A percentile compares a stretch with the other conserved stretches of the same genome.
phyloP scores from a whole-genome alignment of 2,797 vertebrate genomes.

The Hoplostethus mediterraneus region DNA sequence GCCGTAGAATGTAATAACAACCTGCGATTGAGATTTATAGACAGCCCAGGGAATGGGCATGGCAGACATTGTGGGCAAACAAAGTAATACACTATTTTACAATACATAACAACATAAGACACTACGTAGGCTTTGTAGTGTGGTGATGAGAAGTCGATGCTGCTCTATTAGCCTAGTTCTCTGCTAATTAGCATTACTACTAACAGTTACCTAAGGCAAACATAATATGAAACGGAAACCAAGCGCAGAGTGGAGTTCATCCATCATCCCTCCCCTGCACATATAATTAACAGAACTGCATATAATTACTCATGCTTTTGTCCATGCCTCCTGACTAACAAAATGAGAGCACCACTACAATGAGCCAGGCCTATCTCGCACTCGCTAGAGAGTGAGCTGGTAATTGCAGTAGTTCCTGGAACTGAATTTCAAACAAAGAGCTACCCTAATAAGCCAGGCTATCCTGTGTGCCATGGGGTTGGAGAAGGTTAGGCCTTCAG shows the following conservation, averaged over 20 bases:
- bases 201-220: not conserved
- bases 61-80: not conserved
- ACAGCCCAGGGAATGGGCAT: not conserved
- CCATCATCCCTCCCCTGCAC: slow-evolving; percentile 12
- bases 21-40: slow-evolving; percentile 1
- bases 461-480: too few relatives aligned
- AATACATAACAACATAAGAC: not conserved
- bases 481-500: too few relatives aligned
- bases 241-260: slow-evolving; percentile 9
- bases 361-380: not conserved
- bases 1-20: slow-evolving; percentile 8
- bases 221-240: not conserved
- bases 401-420: not conserved
- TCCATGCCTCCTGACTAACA: not conserved
- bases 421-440: not conserved
- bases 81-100: not conserved
- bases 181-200: not conserved
- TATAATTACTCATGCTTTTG: slow-evolving; percentile 8
- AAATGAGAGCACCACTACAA: slow-evolving; percentile 4
- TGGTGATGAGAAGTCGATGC: not conserved
- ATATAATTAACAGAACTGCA: slow-evolving; percentile 18
- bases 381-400: not conserved
- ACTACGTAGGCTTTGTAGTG: too few relatives aligned
- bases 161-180: not conserved
- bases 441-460: too few relatives aligned